A percentile compares a stretch with the other conserved stretches of the same genome.
Evolutionary conservation across 2,888 invertebrate species (phyloP).

Genomic region (Oscheius sp.): DNA sequence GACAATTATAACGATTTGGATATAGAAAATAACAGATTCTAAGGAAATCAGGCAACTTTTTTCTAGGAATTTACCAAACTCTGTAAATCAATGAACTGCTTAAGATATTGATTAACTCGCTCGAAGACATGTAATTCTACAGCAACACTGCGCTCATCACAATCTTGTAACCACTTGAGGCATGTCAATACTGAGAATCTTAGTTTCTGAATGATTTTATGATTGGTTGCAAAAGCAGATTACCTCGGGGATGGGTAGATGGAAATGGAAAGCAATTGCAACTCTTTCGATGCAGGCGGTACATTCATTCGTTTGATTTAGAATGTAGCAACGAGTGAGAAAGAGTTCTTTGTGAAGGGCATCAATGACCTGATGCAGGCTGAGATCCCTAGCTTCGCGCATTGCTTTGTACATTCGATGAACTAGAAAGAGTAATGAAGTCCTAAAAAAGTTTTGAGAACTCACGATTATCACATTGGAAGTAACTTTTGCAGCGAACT

Average conservation of each 20-base stretch:
- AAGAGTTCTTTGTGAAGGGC: not conserved
- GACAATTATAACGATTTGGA: too few species aligned
- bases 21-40: too few species aligned
- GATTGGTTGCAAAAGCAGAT: not conserved
- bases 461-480: not conserved
- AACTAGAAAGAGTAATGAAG: not conserved
- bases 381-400: not conserved
- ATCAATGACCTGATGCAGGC: not conserved
- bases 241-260: slow-evolving; percentile 2
- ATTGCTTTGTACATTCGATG: slow-evolving; percentile 4
- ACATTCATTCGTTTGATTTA: not conserved
- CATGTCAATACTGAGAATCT: not conserved
- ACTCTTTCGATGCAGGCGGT: slow-evolving; percentile 4
- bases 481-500: not conserved
- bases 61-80: too few species aligned
- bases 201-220: not conserved
- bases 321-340: not conserved
- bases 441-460: too few species aligned
- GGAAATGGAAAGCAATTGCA: not conserved
- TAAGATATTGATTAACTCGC: too few species aligned
- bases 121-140: slow-evolving; percentile 6
- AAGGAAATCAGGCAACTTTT: too few species aligned
- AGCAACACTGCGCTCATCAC: slow-evolving; percentile 9
- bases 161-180: slow-evolving; percentile 4
- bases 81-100: too few species aligned